Evolutionary conservation across 1,140 invertebrate species (phyloP), one percentile per base, ranked within the genome.

Genomic region (Steinernema khuongi): DNA sequence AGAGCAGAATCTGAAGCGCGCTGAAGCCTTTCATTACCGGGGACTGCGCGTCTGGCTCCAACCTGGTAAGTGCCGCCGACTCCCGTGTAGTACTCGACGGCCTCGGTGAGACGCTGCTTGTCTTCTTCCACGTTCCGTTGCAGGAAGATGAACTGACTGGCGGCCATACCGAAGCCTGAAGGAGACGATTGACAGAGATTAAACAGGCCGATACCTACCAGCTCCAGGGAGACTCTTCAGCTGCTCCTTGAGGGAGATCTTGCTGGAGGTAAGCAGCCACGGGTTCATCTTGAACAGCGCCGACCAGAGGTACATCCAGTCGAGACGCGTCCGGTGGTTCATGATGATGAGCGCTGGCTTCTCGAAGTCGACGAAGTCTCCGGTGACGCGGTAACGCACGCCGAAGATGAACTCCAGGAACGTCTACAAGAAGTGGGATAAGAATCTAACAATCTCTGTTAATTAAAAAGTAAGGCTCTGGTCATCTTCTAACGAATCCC

Each of bases 261-360:
- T 92, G 22, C 90, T 88, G 43, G 88, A 88, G 77, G 91, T 89
- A 41, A 87, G 83, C 7, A 87, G 86, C 44, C 89, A 88, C 80
- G 90, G 83, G 19, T 91, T 90, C 4, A 90, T 91, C 85, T 92
- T 91, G 79, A 91, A 91, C 85, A 94, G 88, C 18, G 90, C 91
- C 31, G 90, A 90, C 92, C 92, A 94, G 19, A 93, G 87, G 85
- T 93, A 94, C 83, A 94, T 92, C 93, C 93, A 94, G 85, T 95
- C 93, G n/a, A 93, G 89, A 67, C 93, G 87, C 2, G 93, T 94
- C 22, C 92, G 88, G 86, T 94, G 93, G 85, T 94, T 94, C 90
- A 93, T 92, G 7, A 94, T 87, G 31, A 94, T 87, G 28, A 94
- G 88, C 26, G 90, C 89, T 1, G 89, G 90, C 81, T 92, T 91